Percentiles rank a stretch among this genome's conserved stretches.
These are phyloP conservation scores for Chelonus insularis DNA, from an alignment of 1,140 invertebrate species.

Conservation along the genomic window DNA sequence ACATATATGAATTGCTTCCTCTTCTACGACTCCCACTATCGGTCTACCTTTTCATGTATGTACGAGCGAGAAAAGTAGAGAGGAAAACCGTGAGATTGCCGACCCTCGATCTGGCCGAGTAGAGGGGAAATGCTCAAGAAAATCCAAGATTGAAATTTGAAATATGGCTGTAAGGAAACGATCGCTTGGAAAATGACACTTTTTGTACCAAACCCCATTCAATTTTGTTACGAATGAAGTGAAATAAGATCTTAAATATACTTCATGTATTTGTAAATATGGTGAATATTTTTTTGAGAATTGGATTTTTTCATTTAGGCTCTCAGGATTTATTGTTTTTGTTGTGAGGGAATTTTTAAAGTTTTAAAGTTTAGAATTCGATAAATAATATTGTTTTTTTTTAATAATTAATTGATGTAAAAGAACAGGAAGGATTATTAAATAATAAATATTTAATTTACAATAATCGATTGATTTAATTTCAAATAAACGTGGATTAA, in stretches of 20 bases:
- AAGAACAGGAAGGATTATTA: too few relatives aligned
- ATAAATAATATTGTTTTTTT: too few relatives aligned
- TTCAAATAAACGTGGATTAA: too few relatives aligned
- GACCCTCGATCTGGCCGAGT: constrained; percentile 23
- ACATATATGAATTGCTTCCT: constrained; percentile 46
- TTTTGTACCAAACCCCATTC: background rate
- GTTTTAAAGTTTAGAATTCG: too few relatives aligned
- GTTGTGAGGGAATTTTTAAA: too few relatives aligned
- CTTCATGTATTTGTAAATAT: too few relatives aligned
- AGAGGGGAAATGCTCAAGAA: constrained; percentile 32
- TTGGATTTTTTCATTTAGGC: background rate
- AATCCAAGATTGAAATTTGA: constrained; percentile 49
- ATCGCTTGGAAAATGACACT: constrained; percentile 31
- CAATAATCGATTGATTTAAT: too few relatives aligned
- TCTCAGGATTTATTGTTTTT: too few relatives aligned
- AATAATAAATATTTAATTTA: too few relatives aligned
- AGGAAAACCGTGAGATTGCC: constrained; percentile 21
- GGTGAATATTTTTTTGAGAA: too few relatives aligned
- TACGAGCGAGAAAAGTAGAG: background rate
- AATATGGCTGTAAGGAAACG: constrained; percentile 47
- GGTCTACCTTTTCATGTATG: background rate
- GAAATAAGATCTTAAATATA: too few relatives aligned
- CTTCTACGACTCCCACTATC: background rate
- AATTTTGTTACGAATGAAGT: background rate
- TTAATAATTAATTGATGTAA: too few relatives aligned